Conservation (phyloP, 2,888 invertebrate species). For the Brenthis ino region DNA sequence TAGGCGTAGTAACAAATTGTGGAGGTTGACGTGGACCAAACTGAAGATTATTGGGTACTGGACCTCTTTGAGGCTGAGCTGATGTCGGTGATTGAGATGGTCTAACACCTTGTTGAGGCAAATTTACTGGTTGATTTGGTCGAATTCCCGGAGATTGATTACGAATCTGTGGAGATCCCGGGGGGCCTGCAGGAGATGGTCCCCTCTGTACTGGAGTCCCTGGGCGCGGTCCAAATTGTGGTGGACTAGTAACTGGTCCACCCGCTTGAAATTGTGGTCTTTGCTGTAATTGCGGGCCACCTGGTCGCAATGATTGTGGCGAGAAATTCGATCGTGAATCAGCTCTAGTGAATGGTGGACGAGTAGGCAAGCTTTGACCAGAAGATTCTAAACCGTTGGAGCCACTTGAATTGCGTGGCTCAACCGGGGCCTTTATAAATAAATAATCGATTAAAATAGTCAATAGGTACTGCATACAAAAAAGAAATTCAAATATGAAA, state of each 20-base stretch:
- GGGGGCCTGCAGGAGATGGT: slow-evolving; percentile 54
- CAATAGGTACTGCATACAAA: neutral
- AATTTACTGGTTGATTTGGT: slow-evolving; percentile 68
- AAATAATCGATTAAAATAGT: slow-evolving; percentile 30
- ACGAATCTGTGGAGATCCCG: slow-evolving; percentile 60
- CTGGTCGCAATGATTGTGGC: slow-evolving; percentile 60
- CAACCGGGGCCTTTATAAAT: slow-evolving; percentile 63
- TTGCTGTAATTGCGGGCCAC: slow-evolving; percentile 54
- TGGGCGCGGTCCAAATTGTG: slow-evolving; percentile 64
- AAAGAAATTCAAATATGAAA: no score
- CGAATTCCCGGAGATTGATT: slow-evolving; percentile 59
- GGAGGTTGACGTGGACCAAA: slow-evolving; percentile 76
- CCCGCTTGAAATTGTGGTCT: slow-evolving; percentile 76
- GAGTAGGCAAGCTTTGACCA: slow-evolving; percentile 54
- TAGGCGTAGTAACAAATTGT: slow-evolving; percentile 64
- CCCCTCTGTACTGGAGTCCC: slow-evolving; percentile 60
- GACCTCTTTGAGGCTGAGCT: slow-evolving; percentile 66
- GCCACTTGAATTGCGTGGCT: slow-evolving; percentile 62
- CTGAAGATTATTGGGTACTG: slow-evolving; percentile 74
- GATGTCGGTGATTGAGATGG: slow-evolving; percentile 59
- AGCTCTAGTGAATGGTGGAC: slow-evolving; percentile 65
- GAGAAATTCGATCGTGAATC: slow-evolving; percentile 71
- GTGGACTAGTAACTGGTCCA: slow-evolving; percentile 64
- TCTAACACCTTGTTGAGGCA: slow-evolving; percentile 62
- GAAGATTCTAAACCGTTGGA: slow-evolving; percentile 54